Conservation (phyloP, 2,888 invertebrate genomes). For the Boloria selene region DNA sequence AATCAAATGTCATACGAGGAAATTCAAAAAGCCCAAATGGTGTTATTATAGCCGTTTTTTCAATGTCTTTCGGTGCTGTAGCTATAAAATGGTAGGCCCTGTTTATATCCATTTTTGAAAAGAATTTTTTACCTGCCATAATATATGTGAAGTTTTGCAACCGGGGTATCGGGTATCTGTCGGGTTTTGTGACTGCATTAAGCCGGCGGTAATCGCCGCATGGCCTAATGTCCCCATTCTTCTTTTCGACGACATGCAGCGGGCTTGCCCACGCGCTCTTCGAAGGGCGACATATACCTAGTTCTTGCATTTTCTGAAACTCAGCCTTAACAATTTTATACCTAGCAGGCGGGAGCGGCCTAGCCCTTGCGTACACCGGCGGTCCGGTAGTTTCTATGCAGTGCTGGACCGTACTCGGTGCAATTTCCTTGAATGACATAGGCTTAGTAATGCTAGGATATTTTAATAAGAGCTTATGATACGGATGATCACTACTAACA, state of each 20-base stretch:
- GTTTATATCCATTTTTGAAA: constrained; percentile 25
- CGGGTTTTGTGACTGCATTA: constrained; percentile 37
- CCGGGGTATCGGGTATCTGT: constrained; percentile 39
- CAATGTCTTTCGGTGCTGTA: constrained; percentile 22
- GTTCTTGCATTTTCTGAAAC: constrained; percentile 31
- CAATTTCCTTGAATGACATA: constrained; percentile 22
- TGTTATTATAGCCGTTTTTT: constrained; percentile 3
- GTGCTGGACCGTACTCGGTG: constrained; percentile 18
- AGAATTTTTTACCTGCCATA: constrained; percentile 32
- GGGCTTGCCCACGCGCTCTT: constrained; percentile 2
- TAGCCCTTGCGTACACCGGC: constrained; percentile 23
- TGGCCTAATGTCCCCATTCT: too few species aligned
- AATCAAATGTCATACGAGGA: constrained; percentile 3
- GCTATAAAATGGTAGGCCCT: constrained; percentile 35
- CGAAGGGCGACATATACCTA: constrained; percentile 23
- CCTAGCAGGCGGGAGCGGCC: constrained; percentile 28
- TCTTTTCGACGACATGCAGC: background rate
- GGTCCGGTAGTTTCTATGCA: constrained; percentile 31
- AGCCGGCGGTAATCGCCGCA: too few species aligned
- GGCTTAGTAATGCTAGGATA: constrained; percentile 27
- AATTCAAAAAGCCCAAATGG: constrained; percentile 11
- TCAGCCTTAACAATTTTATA: constrained; percentile 29
- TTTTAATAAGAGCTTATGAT: constrained; percentile 10
- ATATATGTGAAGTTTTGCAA: constrained; percentile 33
- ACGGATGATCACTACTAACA: constrained; percentile 2